These are phyloP conservation scores for Ciconia stormi DNA, from an alignment of 2,113 vertebrate genomes.

Conservation along the genomic window DNA sequence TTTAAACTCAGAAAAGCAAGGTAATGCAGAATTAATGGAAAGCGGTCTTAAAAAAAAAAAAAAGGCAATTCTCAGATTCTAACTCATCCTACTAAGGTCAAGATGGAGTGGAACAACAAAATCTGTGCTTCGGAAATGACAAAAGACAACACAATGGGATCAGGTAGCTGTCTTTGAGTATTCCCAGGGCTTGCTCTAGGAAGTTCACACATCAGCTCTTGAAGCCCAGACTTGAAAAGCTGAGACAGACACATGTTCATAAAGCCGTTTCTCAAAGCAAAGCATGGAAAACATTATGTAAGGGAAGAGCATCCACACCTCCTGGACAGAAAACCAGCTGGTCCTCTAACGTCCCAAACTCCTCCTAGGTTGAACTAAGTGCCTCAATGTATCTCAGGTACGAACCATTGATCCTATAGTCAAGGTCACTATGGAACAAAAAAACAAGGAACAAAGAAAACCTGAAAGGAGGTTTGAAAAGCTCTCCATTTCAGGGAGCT, in stretches of 20 bases:
- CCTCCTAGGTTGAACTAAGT: background rate
- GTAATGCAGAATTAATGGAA: slow-evolving; percentile 21
- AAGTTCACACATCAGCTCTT: background rate
- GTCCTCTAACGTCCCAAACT: background rate
- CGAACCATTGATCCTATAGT: background rate
- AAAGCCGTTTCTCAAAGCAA: background rate
- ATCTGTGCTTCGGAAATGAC: background rate
- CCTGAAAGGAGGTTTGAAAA: background rate
- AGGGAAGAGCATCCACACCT: background rate
- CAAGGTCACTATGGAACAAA: background rate
- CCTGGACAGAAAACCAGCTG: background rate
- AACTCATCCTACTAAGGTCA: background rate
- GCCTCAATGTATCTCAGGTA: background rate
- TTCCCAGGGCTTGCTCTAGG: background rate
- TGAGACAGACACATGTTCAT: background rate
- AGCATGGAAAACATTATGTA: background rate
- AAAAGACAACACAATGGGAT: background rate
- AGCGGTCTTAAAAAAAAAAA: background rate
- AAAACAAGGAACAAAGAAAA: background rate
- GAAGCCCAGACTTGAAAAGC: background rate
- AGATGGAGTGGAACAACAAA: background rate
- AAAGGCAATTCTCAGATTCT: background rate
- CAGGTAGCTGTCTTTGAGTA: background rate
- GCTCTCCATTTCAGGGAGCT: background rate
- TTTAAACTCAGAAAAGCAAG: background rate